Evolutionary conservation across 1,140 invertebrate genomes (phyloP), one percentile per base, ranked within the genome.

Genomic region (Leptopilina boulardi): DNA sequence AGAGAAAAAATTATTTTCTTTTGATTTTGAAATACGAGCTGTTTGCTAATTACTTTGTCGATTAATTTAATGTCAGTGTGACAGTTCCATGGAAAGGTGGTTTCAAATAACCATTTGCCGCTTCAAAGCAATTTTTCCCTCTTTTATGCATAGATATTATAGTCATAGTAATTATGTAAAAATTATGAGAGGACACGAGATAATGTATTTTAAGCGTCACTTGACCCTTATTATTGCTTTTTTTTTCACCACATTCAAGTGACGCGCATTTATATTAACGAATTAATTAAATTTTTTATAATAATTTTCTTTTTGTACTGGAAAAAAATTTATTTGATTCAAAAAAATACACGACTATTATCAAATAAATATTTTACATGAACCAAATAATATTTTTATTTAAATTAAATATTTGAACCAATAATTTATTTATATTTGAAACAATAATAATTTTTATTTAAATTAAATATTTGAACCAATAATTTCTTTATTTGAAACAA

Each of bases 41-140:
- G 47, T 51, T 51, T 51, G 47, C 15, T 51, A 51, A 51, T 51
- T 51, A 51, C 47, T 51, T 51, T 51, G n/a, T 18, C 47, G n/a
- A 51, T 51, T 51, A 51, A 18, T 51, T 51, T 51, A 51, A 51
- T 51, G n/a, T 51, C 47, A n/a, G 47, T 51, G 47, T 51, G 47
- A 18, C 47, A 51, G 47, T 51, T 51, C 18, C 6, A 51, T 51
- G 4, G 47, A 51, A n/a, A 51, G 47, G 15, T 51, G 13, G 47
- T 51, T 51, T 51, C 47, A 51, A 51, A 51, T 51, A 51, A 51
- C 47, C 47, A 51, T 51, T 51, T 51, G 47, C 47, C 2, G n/a
- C n/a, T 51, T 51, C 47, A 51, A 51, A 51, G 47, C n/a, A 51
- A 51, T 51, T 51, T 51, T 51, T 51, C 6, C 47, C 47, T 51